phyloP scores from a whole-genome alignment of 2,113 vertebrate genomes.

The Engystomops pustulosus region DNA sequence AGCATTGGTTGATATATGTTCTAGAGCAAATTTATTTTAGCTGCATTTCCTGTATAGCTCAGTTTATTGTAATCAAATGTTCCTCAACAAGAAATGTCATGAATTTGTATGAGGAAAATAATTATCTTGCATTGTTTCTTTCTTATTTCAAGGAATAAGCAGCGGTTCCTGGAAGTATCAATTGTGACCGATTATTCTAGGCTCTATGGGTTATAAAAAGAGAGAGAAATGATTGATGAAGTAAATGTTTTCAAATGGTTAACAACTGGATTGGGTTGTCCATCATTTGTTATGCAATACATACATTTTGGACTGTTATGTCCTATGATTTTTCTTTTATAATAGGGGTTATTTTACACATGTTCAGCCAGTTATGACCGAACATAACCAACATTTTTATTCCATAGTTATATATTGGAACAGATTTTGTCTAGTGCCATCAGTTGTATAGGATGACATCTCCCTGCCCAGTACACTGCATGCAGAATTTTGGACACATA shows the following conservation, averaged over 20 bases:
- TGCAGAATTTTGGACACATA: too few relatives aligned
- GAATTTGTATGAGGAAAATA: conserved; percentile 20
- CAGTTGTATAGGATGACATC: too few relatives aligned
- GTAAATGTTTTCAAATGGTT: not conserved
- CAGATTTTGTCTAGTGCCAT: too few relatives aligned
- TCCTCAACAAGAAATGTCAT: conserved; percentile 27
- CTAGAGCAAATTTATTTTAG: conserved; percentile 19
- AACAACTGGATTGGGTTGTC: not conserved
- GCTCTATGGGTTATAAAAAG: not conserved
- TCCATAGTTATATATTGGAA: too few relatives aligned
- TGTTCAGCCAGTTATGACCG: too few relatives aligned
- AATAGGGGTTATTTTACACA: too few relatives aligned
- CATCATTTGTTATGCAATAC: not conserved
- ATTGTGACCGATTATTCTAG: not conserved
- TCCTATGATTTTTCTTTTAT: too few relatives aligned
- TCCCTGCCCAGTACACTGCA: too few relatives aligned
- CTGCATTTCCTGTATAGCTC: conserved; percentile 28
- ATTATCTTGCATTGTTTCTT: conserved; percentile 17
- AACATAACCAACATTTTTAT: too few relatives aligned
- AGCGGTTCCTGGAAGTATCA: conserved; percentile 7
- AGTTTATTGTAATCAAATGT: conserved; percentile 27
- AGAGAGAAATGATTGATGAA: not conserved
- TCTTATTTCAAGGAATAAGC: not conserved
- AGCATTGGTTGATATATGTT: conserved; percentile 34
- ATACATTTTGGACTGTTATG: not conserved